Evolutionary conservation across 1,140 invertebrate genomes (phyloP), one percentile per base, ranked within the genome.

Genomic region (Spodoptera frugiperda): DNA sequence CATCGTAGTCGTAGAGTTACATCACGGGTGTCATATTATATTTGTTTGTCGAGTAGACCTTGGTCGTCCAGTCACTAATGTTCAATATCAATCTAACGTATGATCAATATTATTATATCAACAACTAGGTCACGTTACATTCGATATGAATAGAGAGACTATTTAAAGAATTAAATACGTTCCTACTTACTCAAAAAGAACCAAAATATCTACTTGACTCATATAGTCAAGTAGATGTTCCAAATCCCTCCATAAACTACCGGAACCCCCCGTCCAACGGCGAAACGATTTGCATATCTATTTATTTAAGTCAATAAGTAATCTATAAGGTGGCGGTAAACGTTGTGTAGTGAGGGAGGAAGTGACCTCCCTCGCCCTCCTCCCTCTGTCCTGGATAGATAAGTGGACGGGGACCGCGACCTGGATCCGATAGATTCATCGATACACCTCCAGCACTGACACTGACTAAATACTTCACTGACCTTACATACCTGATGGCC

Each of bases 351-450:
- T 30, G 33, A 48, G 21, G 54, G 39, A 73, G 54, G 71, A 73
- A 73, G 49, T 59, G n/a, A 33, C 71, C 19, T 11, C 33, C 53
- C 39, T 21, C 33, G 53, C 15, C 17, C 54, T 1, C 53, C 33
- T 8, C 44, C 55, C 71, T 30, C 39, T 61, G 71, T 46, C 55
- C 71, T 61, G 39, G 71, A 73, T 73, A 73, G 55, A 73, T 73
- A 73, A 73, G 71, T 73, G 71, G 71, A 49, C 54, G 44, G 10
- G 57, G 65, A 33, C 54, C 39, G 51, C 53, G 71, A 73, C 71
- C 71, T 61, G 71, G 59, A 73, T 44, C n/a, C 55, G 12, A 48
- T 61, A 46, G 8, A 73, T 6, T n/a, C 21, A 73, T 59, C 39
- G 44, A 59, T 71, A 39, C 21, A 65, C 44, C 11, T 25, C n/a